These are phyloP conservation scores for Notospermus geniculatus DNA, from an alignment of 1,140 invertebrate genomes.

Conservation along the genomic window DNA sequence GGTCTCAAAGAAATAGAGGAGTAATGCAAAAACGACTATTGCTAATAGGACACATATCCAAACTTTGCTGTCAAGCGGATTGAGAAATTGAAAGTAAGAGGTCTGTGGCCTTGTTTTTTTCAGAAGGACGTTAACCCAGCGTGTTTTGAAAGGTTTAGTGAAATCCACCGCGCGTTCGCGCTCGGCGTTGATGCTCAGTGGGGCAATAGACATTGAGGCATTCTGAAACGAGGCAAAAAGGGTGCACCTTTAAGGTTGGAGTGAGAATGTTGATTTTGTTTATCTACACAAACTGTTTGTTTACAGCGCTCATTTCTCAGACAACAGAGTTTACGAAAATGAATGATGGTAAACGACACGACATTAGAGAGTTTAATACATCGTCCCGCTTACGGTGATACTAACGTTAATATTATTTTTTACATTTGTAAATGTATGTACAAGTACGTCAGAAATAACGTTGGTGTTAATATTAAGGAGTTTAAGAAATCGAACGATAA, in stretches of 20 bases:
- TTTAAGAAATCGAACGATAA: too few relatives aligned
- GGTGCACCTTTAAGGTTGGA: not conserved
- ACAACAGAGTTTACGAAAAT: too few relatives aligned
- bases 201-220: slow-evolving; percentile 51
- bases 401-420: too few relatives aligned
- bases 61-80: slow-evolving; percentile 82
- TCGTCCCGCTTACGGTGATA: too few relatives aligned
- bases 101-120: slow-evolving; percentile 38
- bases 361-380: too few relatives aligned
- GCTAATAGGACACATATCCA: slow-evolving; percentile 50
- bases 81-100: slow-evolving; percentile 91
- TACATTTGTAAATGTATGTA: too few relatives aligned
- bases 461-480: too few relatives aligned
- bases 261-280: too few relatives aligned
- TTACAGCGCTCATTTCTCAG: too few relatives aligned
- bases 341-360: too few relatives aligned
- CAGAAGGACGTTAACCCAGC: slow-evolving; percentile 50
- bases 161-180: slow-evolving; percentile 52
- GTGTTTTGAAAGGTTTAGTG: slow-evolving; percentile 53
- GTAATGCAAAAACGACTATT: slow-evolving; percentile 80
- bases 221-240: slow-evolving; percentile 35
- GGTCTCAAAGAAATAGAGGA: slow-evolving; percentile 81
- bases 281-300: too few relatives aligned
- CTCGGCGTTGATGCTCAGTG: slow-evolving; percentile 48
- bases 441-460: too few relatives aligned